These are phyloP conservation scores for Pedetes capensis DNA, from an alignment of 2,113 vertebrate species.

Conservation along the genomic window DNA sequence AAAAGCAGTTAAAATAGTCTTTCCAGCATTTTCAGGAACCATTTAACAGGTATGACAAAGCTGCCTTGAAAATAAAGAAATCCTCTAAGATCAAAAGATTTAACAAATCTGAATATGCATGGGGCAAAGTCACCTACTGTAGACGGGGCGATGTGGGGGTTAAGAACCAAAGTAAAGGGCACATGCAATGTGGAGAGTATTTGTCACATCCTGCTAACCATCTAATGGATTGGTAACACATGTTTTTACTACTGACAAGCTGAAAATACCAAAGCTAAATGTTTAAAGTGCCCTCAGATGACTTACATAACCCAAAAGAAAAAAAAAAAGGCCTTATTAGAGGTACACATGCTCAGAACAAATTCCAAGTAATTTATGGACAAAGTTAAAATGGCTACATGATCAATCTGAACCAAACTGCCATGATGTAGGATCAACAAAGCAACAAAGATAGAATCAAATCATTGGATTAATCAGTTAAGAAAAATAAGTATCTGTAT, in stretches of 20 bases:
- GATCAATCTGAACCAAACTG: background rate
- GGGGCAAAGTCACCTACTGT: background rate
- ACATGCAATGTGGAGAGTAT: background rate
- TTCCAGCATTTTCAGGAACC: background rate
- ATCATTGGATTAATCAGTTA: background rate
- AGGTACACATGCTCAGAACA: background rate
- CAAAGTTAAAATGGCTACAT: background rate
- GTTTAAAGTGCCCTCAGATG: background rate
- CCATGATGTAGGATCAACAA: background rate
- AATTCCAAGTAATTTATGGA: background rate
- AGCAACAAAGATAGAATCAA: background rate
- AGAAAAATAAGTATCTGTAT: background rate
- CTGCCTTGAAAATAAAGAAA: background rate
- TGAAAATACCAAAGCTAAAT: background rate
- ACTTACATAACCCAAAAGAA: background rate
- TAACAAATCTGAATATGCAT: background rate
- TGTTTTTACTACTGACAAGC: background rate
- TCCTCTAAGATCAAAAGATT: background rate
- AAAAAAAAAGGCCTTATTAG: background rate
- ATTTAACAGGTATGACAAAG: background rate
- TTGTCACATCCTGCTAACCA: background rate
- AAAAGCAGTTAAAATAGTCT: conserved; percentile 6
- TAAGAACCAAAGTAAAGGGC: background rate
- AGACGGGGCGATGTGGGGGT: background rate
- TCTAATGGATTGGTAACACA: background rate